Conservation (phyloP, 53 echinoderm and acorn worm species). For the Paracentrotus lividus region DNA sequence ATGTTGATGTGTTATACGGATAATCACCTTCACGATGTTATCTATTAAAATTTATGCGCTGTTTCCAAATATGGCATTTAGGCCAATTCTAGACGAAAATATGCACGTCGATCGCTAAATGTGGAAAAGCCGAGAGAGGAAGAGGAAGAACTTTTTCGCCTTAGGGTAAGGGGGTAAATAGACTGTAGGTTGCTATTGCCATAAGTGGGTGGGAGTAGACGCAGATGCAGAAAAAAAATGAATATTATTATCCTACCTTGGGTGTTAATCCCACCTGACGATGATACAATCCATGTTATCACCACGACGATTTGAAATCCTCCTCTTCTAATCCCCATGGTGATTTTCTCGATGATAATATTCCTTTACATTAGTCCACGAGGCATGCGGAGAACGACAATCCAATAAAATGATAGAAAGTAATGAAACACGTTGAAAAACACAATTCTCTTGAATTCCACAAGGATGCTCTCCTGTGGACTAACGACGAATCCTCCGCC, state of each 20-base stretch:
- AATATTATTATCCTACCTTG: constrained; percentile 39
- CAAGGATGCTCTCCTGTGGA: not conserved
- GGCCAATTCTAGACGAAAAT: not conserved
- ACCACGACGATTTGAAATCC: constrained; percentile 28
- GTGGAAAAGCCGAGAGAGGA: not conserved
- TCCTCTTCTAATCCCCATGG: constrained; percentile 40
- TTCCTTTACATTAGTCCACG: constrained; percentile 60
- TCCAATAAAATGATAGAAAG: not conserved
- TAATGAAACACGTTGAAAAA: not conserved
- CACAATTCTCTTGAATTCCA: constrained; percentile 8
- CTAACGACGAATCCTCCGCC: not conserved
- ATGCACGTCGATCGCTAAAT: not conserved
- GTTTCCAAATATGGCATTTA: not conserved
- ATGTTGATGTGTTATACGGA: not conserved
- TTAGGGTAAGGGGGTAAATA: constrained; percentile 10
- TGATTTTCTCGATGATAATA: constrained; percentile 39
- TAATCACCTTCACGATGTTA: not conserved
- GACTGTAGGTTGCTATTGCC: not conserved
- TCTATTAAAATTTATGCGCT: constrained; percentile 20
- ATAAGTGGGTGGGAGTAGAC: not conserved
- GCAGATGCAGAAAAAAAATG: not conserved
- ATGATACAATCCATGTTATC: constrained; percentile 37
- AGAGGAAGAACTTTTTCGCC: not conserved
- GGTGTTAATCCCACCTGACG: constrained; percentile 16
- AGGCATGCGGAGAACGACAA: not conserved